phyloP scores from a whole-genome alignment of 2,888 invertebrate species.

The Pyrrhia umbra region DNA sequence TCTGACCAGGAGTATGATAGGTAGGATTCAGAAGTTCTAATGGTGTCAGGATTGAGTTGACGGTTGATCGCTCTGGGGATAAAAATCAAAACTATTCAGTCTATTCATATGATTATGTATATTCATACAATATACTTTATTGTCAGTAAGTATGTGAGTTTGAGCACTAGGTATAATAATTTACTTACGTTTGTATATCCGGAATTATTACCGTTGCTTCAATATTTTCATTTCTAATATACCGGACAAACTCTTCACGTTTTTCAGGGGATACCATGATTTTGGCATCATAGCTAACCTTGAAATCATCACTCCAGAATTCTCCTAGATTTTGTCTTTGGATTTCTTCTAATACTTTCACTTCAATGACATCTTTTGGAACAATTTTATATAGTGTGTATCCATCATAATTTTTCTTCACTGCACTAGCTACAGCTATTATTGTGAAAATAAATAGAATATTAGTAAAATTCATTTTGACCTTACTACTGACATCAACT shows the following conservation, averaged over 20 bases:
- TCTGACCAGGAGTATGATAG: slow-evolving; percentile 86
- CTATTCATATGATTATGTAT: too few relatives aligned
- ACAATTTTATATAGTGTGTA: slow-evolving; percentile 90
- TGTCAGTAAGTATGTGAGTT: too few relatives aligned
- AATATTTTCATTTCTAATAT: slow-evolving; percentile 60
- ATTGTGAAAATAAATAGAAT: slow-evolving; percentile 59
- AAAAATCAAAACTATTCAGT: background rate
- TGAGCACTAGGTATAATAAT: too few relatives aligned
- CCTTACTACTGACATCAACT: slow-evolving; percentile 8
- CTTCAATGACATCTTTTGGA: slow-evolving; percentile 84
- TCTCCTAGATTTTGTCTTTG: slow-evolving; percentile 77
- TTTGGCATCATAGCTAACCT: slow-evolving; percentile 75
- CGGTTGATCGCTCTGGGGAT: slow-evolving; percentile 86
- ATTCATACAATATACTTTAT: too few relatives aligned
- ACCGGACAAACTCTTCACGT: slow-evolving; percentile 64
- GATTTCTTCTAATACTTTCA: slow-evolving; percentile 83
- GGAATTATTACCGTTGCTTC: slow-evolving; percentile 69
- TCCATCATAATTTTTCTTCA: slow-evolving; percentile 84
- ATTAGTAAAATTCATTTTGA: slow-evolving; percentile 67
- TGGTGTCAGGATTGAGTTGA: slow-evolving; percentile 74
- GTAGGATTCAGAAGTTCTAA: slow-evolving; percentile 70
- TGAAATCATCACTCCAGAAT: slow-evolving; percentile 79
- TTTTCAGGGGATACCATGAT: slow-evolving; percentile 77
- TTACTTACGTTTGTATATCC: slow-evolving; percentile 78
- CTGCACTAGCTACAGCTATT: slow-evolving; percentile 48